These are phyloP conservation scores for Coccyzus lansbergi DNA, from an alignment of 2,797 vertebrate genomes.

Conservation along the genomic window DNA sequence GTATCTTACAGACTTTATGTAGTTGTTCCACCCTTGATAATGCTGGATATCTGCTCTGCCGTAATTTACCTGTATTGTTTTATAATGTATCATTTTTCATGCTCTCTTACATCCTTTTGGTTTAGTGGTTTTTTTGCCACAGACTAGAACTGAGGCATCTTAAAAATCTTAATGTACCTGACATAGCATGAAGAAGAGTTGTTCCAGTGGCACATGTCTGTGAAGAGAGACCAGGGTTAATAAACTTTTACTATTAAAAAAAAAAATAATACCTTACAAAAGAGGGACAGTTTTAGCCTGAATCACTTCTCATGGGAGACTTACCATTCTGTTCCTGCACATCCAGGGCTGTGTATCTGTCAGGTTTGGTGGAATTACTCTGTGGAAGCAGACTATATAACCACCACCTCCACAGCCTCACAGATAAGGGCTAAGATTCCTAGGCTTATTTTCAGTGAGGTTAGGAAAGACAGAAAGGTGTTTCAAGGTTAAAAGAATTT, in stretches of 20 bases:
- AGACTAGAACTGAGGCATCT: neutral
- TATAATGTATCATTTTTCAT: neutral
- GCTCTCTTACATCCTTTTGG: neutral
- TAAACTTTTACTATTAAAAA: neutral
- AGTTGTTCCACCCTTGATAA: neutral
- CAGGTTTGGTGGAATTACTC: neutral
- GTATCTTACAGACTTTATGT: neutral
- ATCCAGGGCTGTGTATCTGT: neutral
- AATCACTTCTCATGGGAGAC: neutral
- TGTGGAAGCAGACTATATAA: neutral
- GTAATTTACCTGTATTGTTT: neutral
- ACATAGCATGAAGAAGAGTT: neutral
- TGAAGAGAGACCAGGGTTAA: neutral
- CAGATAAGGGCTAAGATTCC: neutral
- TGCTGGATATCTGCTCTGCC: neutral
- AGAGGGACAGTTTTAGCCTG: neutral
- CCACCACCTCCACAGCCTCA: neutral
- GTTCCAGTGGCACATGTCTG: neutral
- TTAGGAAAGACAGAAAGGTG: neutral
- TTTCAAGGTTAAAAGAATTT: constrained; percentile 34
- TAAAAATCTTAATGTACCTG: neutral
- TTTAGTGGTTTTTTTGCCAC: neutral
- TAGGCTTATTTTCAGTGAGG: neutral
- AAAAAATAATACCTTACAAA: neutral
- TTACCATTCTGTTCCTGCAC: neutral